Evolutionary conservation across 2,888 invertebrate species (phyloP), one percentile per base, ranked within the genome.

Genomic region (Scotopteryx bipunctaria): DNA sequence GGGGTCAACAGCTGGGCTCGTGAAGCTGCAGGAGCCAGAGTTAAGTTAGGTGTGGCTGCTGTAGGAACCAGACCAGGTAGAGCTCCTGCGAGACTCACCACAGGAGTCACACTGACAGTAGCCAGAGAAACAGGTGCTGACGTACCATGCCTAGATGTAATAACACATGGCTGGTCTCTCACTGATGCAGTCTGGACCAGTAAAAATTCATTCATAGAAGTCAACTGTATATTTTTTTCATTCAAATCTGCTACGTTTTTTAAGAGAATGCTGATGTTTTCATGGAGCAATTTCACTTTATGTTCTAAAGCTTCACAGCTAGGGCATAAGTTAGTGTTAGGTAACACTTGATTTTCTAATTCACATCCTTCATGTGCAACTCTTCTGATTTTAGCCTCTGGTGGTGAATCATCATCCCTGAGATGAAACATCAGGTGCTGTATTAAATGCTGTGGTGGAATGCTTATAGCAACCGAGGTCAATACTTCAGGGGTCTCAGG

Each of bases 161-260:
- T 89, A 8, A 89, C 90, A 76, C 90, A 89, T 1, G 89, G 76
- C 50, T 87, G 89, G 49, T 85, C 89, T 66, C 88, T 78, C 11
- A 87, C 67, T 36, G 86, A 81, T 49, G 86, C 81, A 37, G 87
- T 86, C 59, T 90, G 90, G 63, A 80, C 81, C 38, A 90, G 60
- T 59, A 90, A 72, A 78, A 89, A 88, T 63, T 90, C 90, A 81
- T 90, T 90, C 90, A 90, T 90, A 23, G 86, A 82, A 40, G 89
- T 85, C 21, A 90, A 65, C 45, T 90, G 90, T 32, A 76, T 63
- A 82, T 90, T 90, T 56, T 90, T 90, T 62, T 89, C 89, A 43
- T 83, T 79, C 53, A 90, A 74, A 55, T 90, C 90, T 56, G 81
- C 78, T 53, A 90, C 81, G 71, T 83, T 89, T 57, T 87, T 88